A percentile compares a stretch with the other conserved stretches of the same genome.
Conservation (phyloP, 2,888 invertebrate genomes). For the Poecilus cupreus region DNA sequence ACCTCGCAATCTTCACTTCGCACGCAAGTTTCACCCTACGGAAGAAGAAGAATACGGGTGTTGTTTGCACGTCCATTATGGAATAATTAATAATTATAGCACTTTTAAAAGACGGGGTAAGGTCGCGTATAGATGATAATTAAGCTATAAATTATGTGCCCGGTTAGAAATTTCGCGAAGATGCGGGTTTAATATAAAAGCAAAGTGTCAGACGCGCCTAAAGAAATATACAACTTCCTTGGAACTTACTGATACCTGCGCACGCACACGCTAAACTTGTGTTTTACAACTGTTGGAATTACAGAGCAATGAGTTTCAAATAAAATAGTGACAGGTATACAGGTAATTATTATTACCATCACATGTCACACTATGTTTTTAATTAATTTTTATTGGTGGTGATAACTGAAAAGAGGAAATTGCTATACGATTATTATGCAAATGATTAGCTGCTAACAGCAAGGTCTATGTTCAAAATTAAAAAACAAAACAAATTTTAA, state of each 20-base stretch:
- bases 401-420: constrained; percentile 6
- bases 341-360: constrained; percentile 38
- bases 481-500: neutral
- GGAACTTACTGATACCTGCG: constrained; percentile 30
- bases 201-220: constrained; percentile 39
- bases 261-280: neutral
- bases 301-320: constrained; percentile 4
- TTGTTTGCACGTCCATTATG: constrained; percentile 39
- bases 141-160: constrained; percentile 58
- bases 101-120: constrained; percentile 57
- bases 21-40: constrained; percentile 6
- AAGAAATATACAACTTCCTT: constrained; percentile 46
- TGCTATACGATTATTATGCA: constrained; percentile 28
- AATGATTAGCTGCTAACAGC: constrained; percentile 1
- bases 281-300: constrained; percentile 25
- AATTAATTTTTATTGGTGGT: constrained; percentile 28
- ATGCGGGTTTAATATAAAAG: constrained; percentile 58
- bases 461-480: neutral
- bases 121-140: constrained; percentile 52
- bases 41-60: neutral
- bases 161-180: constrained; percentile 50
- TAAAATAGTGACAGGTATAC: constrained; percentile 22
- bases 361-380: constrained; percentile 25
- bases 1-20: constrained; percentile 24
- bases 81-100: constrained; percentile 60